phyloP scores from a whole-genome alignment of 2,113 vertebrate genomes.

The Dunckerocampus dactyliophorus region DNA sequence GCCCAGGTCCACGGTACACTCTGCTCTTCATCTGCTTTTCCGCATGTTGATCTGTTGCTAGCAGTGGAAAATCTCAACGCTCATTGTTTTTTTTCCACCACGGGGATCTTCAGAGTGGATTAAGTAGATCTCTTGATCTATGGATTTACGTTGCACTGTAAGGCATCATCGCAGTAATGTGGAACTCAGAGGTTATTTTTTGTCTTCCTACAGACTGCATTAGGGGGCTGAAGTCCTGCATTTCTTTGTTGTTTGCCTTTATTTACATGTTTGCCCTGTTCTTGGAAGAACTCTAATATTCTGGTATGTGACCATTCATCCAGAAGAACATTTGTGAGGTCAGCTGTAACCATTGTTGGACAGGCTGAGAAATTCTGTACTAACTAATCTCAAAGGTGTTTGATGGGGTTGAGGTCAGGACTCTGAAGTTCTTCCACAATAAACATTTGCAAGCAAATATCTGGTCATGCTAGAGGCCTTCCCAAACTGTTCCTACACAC shows the following conservation, averaged over 20 bases:
- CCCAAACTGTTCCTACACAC: background rate
- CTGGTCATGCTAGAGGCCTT: background rate
- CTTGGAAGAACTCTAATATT: background rate
- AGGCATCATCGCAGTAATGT: conserved; percentile 30
- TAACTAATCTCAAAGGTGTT: background rate
- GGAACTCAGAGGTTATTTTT: conserved; percentile 7
- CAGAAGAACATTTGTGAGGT: background rate
- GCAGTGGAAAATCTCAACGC: conserved; percentile 43
- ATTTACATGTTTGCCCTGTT: background rate
- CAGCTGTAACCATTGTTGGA: background rate
- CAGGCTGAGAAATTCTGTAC: background rate
- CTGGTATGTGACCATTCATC: background rate
- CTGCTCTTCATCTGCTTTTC: conserved; percentile 42
- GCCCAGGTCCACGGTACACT: conserved; percentile 34
- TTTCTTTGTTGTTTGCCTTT: background rate
- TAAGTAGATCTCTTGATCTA: conserved; percentile 55
- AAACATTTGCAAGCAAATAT: background rate
- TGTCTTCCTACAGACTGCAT: conserved; percentile 8
- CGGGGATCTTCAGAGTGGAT: conserved; percentile 37
- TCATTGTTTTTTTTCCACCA: conserved; percentile 41
- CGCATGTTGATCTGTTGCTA: conserved; percentile 63
- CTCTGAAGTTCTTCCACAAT: background rate
- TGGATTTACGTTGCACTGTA: conserved; percentile 45
- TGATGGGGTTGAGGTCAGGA: background rate
- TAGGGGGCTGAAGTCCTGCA: background rate